These are phyloP conservation scores for Trichacis sp. DNA, from an alignment of 2,888 invertebrate genomes.

Conservation along the genomic window DNA sequence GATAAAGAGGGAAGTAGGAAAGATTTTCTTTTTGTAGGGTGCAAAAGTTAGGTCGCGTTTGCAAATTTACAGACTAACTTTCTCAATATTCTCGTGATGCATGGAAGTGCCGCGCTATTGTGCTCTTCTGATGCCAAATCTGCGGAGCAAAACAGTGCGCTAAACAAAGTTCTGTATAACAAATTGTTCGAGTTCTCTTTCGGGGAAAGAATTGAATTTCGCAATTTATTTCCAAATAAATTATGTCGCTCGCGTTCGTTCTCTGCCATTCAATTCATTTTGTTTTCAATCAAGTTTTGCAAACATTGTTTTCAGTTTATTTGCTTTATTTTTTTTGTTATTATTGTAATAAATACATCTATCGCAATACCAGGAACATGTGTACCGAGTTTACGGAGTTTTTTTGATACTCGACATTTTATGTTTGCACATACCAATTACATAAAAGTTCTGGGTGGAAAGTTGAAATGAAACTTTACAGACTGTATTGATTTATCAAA, in stretches of 20 bases:
- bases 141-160: not conserved
- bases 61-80: slow-evolving; percentile 10
- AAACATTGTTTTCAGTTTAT: too few species aligned
- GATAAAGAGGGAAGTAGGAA: not conserved
- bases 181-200: not conserved
- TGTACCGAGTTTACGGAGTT: too few species aligned
- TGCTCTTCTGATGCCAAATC: slow-evolving; percentile 2
- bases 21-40: not conserved
- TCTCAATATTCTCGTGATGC: slow-evolving; percentile 5
- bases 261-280: too few species aligned
- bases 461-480: too few species aligned
- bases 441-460: too few species aligned
- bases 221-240: not conserved
- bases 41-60: slow-evolving; percentile 6
- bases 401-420: too few species aligned
- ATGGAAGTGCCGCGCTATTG: not conserved
- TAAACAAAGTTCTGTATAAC: slow-evolving; percentile 2
- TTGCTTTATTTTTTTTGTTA: too few species aligned
- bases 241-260: not conserved
- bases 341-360: too few species aligned
- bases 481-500: too few species aligned
- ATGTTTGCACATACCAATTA: too few species aligned
- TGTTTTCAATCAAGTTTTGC: too few species aligned
- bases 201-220: not conserved
- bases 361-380: too few species aligned